Base-by-base conservation (phyloP, 2,113 vertebrate species). In the Thymallus thymallus region DNA sequence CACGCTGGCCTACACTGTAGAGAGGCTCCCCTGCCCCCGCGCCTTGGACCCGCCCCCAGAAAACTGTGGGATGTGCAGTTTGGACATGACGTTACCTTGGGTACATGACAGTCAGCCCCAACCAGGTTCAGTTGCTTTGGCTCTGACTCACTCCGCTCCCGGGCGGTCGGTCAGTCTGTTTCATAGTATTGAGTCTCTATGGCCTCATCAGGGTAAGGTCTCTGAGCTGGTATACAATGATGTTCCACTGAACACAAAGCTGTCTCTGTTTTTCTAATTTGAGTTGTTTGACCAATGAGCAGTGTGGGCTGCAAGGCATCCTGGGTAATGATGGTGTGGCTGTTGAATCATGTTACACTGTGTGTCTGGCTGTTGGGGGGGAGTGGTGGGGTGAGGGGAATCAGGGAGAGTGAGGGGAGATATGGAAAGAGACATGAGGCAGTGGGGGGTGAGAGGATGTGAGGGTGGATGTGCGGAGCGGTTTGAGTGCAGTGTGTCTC, bases 41-140 rank as follows among this genome's bases (percentile, higher is more conserved):
- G 92, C 91, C 91, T 92, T 89, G 86, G 48, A 14, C 92, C 94
- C 90, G 90, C 94, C 91, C 94, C 92, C 92, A 94, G 95, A 92
- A 95, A 95, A 94, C 89, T 94, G 95, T 96, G 96, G 94, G 95
- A 93, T 91, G 90, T 94, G 90, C 95, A 95, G 95, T 93, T 86
- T 94, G 93, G 95, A 94, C 93, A 90, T 95, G 96, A 93, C 95
- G 96, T 97, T 97, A 93, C 97, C 96, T 97, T 98, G 97, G 93
- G 94, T 98, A 94, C 97, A 97, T 98, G 97, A 96, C 94, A 95
- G 94, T 95, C 95, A 94, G 93, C 94, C 94, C 95, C 94, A 95
- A 96, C 94, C 95, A 95, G 93, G 26, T 51, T 51, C 48, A 16
- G 48, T 18, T 18, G 48, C 16, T 51, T 51, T 18, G 48, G 48